A percentile compares a stretch with the other conserved stretches of the same genome.
Evolutionary conservation across 2,888 invertebrate genomes (phyloP).

Genomic region (Eilema griseolum): DNA sequence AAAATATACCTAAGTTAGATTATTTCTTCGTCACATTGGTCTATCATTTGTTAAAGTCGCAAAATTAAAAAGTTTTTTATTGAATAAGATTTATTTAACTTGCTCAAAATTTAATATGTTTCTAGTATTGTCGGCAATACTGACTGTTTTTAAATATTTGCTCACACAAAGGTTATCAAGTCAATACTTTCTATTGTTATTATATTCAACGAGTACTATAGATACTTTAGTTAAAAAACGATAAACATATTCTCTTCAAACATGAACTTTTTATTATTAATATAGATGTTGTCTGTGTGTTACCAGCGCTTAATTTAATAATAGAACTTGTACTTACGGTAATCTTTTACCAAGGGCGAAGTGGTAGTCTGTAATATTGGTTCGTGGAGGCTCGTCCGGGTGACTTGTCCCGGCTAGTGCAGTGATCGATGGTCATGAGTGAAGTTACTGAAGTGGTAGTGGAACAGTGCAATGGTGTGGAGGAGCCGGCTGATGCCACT

Average conservation of each 20-base stretch:
- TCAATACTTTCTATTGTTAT: background rate
- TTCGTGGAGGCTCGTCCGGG: slow-evolving; percentile 69
- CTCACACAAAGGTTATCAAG: background rate
- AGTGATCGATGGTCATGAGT: slow-evolving; percentile 69
- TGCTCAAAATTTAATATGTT: background rate
- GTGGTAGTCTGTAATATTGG: slow-evolving; percentile 75
- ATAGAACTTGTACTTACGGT: slow-evolving; percentile 80
- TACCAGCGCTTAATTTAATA: slow-evolving; percentile 86
- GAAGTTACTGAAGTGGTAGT: slow-evolving; percentile 76
- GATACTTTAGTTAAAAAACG: background rate
- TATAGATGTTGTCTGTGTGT: slow-evolving; percentile 71
- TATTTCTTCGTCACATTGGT: background rate
- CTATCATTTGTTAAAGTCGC: background rate
- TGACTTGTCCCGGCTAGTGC: slow-evolving; percentile 57
- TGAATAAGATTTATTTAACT: background rate
- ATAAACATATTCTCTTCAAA: slow-evolving; percentile 21
- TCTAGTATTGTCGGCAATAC: background rate
- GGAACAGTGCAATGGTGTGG: slow-evolving; percentile 79
- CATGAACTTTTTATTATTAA: slow-evolving; percentile 23
- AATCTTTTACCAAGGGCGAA: slow-evolving; percentile 84
- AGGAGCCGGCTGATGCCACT: slow-evolving; percentile 58
- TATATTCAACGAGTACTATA: too few relatives aligned
- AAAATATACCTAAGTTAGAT: background rate
- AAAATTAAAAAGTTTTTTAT: background rate
- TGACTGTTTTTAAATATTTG: background rate